Evolutionary conservation across 2,113 vertebrate genomes (phyloP).

Genomic region (Oceanodroma tethys): DNA sequence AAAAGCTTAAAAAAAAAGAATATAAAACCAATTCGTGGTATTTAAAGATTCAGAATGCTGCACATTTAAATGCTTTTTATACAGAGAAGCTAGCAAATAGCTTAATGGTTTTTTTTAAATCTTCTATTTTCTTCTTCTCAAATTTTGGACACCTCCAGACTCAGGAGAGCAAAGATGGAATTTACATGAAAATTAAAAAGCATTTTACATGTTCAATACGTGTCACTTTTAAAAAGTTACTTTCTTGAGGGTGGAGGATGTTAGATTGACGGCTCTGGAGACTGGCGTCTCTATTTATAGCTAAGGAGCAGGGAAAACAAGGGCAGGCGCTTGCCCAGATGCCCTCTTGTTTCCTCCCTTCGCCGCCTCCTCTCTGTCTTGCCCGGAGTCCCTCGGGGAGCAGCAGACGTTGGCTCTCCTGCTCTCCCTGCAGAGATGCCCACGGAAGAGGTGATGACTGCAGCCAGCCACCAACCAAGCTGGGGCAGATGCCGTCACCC

Average conservation of each 20-base stretch:
- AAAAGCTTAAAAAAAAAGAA: not conserved
- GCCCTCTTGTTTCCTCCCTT: not conserved
- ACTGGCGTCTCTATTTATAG: not conserved
- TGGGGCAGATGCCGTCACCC: not conserved
- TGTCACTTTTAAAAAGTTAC: conserved; percentile 18
- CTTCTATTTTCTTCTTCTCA: conserved; percentile 54
- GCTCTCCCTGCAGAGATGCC: not conserved
- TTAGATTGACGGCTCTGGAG: not conserved
- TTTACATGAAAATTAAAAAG: conserved; percentile 60
- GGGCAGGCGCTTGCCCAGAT: not conserved
- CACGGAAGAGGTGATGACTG: not conserved
- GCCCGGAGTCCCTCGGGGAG: not conserved
- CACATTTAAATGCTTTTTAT: conserved; percentile 16
- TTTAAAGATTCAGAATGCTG: conserved; percentile 10
- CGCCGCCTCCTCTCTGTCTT: not conserved
- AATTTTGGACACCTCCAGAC: conserved; percentile 54
- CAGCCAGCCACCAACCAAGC: not conserved
- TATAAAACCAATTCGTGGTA: not conserved
- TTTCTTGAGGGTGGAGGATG: not conserved
- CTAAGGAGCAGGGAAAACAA: not conserved
- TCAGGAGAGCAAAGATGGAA: conserved; percentile 39
- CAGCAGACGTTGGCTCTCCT: not conserved
- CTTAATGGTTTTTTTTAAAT: not conserved
- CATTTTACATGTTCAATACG: conserved; percentile 8
- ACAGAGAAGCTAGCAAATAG: conserved; percentile 1